Conservation (phyloP, 2,797 vertebrate species). For the Sphenopsis melanotis region DNA sequence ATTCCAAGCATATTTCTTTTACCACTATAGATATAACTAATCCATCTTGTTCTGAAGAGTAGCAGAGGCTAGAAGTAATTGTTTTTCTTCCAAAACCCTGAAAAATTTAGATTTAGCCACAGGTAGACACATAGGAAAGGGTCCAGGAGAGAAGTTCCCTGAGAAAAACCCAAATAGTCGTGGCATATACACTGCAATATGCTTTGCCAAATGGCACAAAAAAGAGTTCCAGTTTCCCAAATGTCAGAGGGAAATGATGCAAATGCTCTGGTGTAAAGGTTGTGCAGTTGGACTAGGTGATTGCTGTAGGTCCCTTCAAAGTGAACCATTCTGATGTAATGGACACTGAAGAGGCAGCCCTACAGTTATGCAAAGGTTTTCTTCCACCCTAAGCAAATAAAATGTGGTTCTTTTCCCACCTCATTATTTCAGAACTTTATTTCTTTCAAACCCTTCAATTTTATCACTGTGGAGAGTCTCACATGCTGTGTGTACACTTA, state of each 20-base stretch:
- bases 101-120: neutral
- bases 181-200: neutral
- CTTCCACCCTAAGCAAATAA: neutral
- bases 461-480: neutral
- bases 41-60: neutral
- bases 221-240: neutral
- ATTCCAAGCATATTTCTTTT: neutral
- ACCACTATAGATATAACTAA: neutral
- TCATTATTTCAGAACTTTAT: neutral
- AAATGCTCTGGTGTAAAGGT: neutral
- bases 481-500: slow-evolving; percentile 17
- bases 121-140: neutral
- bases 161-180: neutral
- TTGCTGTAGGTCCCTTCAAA: neutral
- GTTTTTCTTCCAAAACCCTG: neutral
- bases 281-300: neutral
- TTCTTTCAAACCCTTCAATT: neutral
- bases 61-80: neutral
- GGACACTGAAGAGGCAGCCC: neutral
- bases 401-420: neutral
- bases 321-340: neutral
- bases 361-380: neutral
- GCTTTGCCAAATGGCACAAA: neutral
- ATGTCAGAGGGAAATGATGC: neutral
- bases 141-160: neutral